Evolutionary conservation across 2,888 invertebrate genomes (phyloP).

Genomic region (Ceraclea dissimilis): DNA sequence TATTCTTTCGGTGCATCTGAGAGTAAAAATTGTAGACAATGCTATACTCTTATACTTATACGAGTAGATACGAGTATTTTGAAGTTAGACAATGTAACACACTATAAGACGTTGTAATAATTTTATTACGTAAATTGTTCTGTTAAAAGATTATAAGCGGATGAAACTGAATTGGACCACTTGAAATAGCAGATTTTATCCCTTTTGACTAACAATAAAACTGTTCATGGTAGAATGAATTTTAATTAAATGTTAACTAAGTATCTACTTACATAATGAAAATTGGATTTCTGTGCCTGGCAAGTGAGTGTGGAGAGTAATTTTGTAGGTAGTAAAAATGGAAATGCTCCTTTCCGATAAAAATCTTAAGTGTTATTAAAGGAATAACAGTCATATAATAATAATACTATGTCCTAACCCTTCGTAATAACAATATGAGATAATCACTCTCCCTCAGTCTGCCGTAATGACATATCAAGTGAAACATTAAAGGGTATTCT

Average conservation of each 20-base stretch:
- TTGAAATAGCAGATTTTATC: slow-evolving; percentile 21
- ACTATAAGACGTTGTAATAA: slow-evolving; percentile 13
- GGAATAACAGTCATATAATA: not conserved
- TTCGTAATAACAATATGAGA: not conserved
- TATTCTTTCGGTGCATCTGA: not conserved
- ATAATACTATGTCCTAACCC: not conserved
- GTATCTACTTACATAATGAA: slow-evolving; percentile 17
- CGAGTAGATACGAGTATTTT: not conserved
- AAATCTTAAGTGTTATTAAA: slow-evolving; percentile 4
- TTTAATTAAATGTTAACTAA: slow-evolving; percentile 20
- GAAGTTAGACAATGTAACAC: not conserved
- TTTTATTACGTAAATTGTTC: slow-evolving; percentile 19
- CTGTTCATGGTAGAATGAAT: slow-evolving; percentile 21
- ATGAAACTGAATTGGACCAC: slow-evolving; percentile 17
- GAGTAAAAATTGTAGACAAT: not conserved
- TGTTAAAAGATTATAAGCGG: slow-evolving; percentile 15
- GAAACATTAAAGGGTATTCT: not conserved
- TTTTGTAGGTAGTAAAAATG: slow-evolving; percentile 6
- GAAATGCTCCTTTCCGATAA: not conserved
- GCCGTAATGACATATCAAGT: not conserved
- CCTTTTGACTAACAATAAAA: slow-evolving; percentile 21
- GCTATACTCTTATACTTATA: no score
- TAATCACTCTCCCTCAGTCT: not conserved
- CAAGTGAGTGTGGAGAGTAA: slow-evolving; percentile 8
- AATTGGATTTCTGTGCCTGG: slow-evolving; percentile 13